Base-by-base conservation (phyloP, 1,140 invertebrate species). In the Bombus superbus region DNA sequence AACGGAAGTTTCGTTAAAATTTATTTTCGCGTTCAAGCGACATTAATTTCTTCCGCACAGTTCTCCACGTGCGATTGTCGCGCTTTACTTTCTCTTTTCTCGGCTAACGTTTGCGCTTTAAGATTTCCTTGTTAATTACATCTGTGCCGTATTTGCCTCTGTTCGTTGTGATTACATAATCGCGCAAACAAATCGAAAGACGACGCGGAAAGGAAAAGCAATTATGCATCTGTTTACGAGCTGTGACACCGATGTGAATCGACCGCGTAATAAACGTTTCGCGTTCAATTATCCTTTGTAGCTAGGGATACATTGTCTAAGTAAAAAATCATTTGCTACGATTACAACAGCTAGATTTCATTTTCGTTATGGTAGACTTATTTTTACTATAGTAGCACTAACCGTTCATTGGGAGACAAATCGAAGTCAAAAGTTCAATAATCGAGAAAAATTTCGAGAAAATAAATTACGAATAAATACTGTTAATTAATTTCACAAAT, bases 61-160 rank as follows among this genome's bases (percentile, higher is more conserved):
- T 11, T 15, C 11, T n/a, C 11, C 38, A 15, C 22, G 13, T n/a
- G 18, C 13, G 62, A 25, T n/a, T 38, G 3, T 11, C 44, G 11
- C 64, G n/a, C 79, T 6, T 57, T 11, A n/a, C 32, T 80, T 40
- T 69, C 15, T 18, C 28, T 72, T 59, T 59, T n/a, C 32, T 40
- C 68, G 42, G 9, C 57, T 40, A 71, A 71, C 25, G 35, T 38
- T 8, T 38, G 28, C 44, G 5, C 38, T 38, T 47, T 81, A 62
- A 32, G 47, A 9, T 53, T n/a, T 35, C 35, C n/a, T 47, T 62
- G 47, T 42, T 72, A 59, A 81, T 73, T 81, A 71, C 53, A 42
- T 59, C 38, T 53, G 35, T 18, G 18, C 40, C 6, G 4, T 18
- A 5, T 32, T 40, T 15, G 44, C n/a, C 35, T 38, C 4, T 59